These are phyloP conservation scores for Cottus gobio DNA, from an alignment of 2,113 vertebrate genomes.

Conservation along the genomic window DNA sequence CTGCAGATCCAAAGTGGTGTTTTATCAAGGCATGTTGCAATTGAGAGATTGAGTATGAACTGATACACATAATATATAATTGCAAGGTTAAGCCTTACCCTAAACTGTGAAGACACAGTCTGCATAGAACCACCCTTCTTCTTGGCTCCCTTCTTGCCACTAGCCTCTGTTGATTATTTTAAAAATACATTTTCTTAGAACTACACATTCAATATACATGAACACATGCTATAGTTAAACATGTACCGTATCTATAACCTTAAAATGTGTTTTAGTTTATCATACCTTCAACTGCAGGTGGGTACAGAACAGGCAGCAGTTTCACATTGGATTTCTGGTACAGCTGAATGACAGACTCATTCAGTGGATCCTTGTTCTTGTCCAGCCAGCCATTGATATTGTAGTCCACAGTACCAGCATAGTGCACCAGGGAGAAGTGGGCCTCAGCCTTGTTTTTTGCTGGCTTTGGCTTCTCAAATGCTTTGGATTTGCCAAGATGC, in stretches of 20 bases:
- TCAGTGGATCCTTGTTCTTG: constrained; percentile 79
- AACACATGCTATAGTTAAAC: neutral
- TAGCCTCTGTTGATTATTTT: neutral
- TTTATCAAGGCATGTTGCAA: neutral
- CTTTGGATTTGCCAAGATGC: constrained; percentile 72
- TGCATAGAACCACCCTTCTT: constrained; percentile 78
- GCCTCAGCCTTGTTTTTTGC: constrained; percentile 88
- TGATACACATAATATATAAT: neutral
- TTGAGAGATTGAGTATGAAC: neutral
- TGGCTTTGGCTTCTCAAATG: constrained; percentile 90
- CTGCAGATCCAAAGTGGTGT: constrained; percentile 30
- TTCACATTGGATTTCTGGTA: constrained; percentile 78
- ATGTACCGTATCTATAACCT: neutral
- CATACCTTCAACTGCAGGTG: constrained; percentile 67
- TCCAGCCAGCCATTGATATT: constrained; percentile 79
- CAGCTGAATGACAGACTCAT: constrained; percentile 75
- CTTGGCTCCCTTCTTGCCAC: constrained; percentile 71
- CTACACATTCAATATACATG: neutral
- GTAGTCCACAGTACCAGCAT: constrained; percentile 91
- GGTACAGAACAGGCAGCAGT: constrained; percentile 61
- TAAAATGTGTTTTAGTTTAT: neutral
- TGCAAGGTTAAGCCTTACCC: constrained; percentile 44
- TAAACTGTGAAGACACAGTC: constrained; percentile 76
- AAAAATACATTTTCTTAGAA: neutral
- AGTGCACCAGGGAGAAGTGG: constrained; percentile 90